These are phyloP conservation scores for Psilopogon haemacephalus DNA, from an alignment of 2,113 vertebrate species.

Conservation along the genomic window DNA sequence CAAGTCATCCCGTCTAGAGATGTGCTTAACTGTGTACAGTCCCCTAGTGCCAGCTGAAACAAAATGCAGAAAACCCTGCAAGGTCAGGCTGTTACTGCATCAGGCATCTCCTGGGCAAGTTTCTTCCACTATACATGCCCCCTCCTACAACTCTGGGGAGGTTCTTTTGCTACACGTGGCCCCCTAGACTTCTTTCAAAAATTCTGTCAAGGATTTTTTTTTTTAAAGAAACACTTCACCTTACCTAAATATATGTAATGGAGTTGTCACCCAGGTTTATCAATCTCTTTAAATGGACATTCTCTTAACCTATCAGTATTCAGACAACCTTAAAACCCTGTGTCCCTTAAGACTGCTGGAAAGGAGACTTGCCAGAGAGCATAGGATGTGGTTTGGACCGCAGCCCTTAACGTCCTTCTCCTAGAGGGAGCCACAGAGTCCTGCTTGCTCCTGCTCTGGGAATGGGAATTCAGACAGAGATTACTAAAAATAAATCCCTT, in stretches of 20 bases:
- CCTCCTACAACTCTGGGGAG: neutral
- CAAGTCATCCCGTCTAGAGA: neutral
- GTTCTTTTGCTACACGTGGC: neutral
- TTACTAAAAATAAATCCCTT: neutral
- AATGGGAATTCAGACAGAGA: neutral
- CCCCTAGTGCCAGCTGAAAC: neutral
- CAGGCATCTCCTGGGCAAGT: neutral
- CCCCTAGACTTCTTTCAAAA: neutral
- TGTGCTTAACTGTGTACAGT: rapidly evolving
- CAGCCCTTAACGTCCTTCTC: neutral
- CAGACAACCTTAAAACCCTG: neutral
- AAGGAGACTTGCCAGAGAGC: neutral
- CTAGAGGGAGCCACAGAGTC: neutral
- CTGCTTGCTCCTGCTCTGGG: neutral
- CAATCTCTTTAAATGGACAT: neutral
- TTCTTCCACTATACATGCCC: neutral
- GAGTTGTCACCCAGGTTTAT: neutral
- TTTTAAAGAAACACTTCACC: too few relatives aligned
- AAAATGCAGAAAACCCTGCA: neutral
- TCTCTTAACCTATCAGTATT: neutral
- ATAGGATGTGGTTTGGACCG: neutral
- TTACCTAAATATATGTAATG: neutral
- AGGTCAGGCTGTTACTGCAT: neutral
- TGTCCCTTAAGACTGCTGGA: neutral
- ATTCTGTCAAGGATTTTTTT: neutral